Percentiles rank a stretch among this genome's conserved stretches.
phyloP scores from a whole-genome alignment of 2,113 vertebrate species.

The Tyto alba region DNA sequence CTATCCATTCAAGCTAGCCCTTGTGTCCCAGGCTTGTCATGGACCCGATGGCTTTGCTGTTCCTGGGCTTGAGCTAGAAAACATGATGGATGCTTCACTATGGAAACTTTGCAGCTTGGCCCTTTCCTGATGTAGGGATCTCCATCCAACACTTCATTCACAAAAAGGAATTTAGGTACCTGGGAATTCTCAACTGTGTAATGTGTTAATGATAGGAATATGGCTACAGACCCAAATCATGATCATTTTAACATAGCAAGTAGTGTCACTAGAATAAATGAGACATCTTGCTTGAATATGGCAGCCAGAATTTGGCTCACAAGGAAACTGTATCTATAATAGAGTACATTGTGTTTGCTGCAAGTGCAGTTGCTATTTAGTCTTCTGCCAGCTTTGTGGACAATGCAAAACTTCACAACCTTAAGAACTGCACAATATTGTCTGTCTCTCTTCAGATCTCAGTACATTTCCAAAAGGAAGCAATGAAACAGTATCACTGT shows the following conservation, averaged over 20 bases:
- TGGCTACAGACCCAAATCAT: not conserved
- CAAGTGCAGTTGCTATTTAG: not conserved
- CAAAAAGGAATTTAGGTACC: not conserved
- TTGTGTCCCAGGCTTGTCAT: not conserved
- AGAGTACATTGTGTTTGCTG: not conserved
- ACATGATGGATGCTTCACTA: not conserved
- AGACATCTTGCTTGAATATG: not conserved
- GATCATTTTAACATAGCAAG: not conserved
- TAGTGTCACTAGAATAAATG: not conserved
- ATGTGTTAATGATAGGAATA: not conserved
- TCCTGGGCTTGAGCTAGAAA: not conserved
- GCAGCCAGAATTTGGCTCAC: not conserved
- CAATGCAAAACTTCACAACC: not conserved
- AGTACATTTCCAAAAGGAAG: not conserved
- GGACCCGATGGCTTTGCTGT: fast-evolving
- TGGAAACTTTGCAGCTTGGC: not conserved
- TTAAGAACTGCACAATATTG: not conserved
- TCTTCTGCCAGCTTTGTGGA: not conserved
- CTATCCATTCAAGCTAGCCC: not conserved
- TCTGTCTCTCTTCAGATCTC: not conserved
- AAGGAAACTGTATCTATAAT: not conserved
- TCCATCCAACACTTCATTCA: not conserved
- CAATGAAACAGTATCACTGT: not conserved
- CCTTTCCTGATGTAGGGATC: not conserved
- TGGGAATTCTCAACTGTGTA: not conserved